Percentiles rank a stretch among this genome's conserved stretches.
These are phyloP conservation scores for Narcine bancroftii DNA, from an alignment of 2,113 vertebrate genomes.

Conservation along the genomic window DNA sequence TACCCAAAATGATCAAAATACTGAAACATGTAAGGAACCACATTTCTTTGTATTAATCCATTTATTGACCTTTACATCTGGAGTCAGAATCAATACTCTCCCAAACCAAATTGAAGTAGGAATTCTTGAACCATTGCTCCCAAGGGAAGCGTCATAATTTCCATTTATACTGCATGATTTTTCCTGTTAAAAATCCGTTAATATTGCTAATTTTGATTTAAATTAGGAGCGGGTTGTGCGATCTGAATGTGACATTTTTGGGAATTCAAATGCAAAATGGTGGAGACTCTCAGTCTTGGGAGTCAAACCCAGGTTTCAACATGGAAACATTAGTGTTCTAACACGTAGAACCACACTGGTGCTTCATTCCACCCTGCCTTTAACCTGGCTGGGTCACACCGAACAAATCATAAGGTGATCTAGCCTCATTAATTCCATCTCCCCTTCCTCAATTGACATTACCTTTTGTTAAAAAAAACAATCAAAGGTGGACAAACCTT, in stretches of 20 bases:
- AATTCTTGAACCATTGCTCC: not conserved
- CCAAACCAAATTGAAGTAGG: not conserved
- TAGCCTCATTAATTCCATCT: not conserved
- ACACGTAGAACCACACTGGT: not conserved
- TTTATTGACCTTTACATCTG: slow-evolving; percentile 21
- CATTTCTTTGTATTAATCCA: slow-evolving; percentile 32
- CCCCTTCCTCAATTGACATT: not conserved
- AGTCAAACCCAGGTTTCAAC: not conserved
- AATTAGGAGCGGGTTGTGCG: not conserved
- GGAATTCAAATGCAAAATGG: not conserved
- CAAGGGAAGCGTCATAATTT: not conserved
- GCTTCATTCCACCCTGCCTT: not conserved
- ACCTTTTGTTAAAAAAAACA: not conserved
- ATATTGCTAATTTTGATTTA: slow-evolving; percentile 5
- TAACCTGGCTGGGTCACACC: not conserved
- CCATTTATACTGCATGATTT: not conserved
- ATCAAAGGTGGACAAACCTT: not conserved
- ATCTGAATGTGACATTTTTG: not conserved
- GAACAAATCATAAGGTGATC: not conserved
- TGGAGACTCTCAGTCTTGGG: not conserved
- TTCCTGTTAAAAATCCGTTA: not conserved
- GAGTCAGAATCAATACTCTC: not conserved
- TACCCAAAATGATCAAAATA: not conserved
- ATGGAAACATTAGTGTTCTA: not conserved
- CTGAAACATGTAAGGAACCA: slow-evolving; percentile 27